phyloP scores from a whole-genome alignment of 2,888 invertebrate genomes.

The Ophion ventricosus region DNA sequence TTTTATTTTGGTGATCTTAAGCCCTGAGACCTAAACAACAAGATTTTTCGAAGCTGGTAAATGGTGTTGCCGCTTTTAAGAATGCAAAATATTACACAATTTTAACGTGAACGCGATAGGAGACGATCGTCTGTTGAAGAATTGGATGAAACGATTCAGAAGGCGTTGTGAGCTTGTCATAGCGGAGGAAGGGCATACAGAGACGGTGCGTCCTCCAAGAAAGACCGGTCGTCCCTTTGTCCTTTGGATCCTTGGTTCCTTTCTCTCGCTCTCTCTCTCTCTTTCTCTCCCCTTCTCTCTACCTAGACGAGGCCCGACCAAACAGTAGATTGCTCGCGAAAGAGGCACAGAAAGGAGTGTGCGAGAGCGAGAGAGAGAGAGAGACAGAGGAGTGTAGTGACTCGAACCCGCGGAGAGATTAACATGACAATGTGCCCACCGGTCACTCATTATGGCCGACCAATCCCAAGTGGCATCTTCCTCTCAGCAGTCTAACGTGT shows the following conservation, averaged over 20 bases:
- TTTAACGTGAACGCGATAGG: neutral
- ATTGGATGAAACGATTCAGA: slow-evolving; percentile 43
- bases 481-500: slow-evolving; percentile 49
- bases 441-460: slow-evolving; percentile 80
- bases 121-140: slow-evolving; percentile 59
- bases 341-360: slow-evolving; percentile 42
- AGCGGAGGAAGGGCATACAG: slow-evolving; percentile 10
- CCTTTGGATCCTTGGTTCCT: slow-evolving; percentile 73
- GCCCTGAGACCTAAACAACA: no score
- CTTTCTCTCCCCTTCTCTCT: slow-evolving; percentile 55
- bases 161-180: slow-evolving; percentile 34
- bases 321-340: slow-evolving; percentile 48
- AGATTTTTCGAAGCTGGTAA: no score
- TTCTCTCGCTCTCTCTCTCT: slow-evolving; percentile 43
- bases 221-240: slow-evolving; percentile 80
- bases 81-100: neutral
- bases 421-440: slow-evolving; percentile 81
- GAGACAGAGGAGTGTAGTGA: slow-evolving; percentile 32
- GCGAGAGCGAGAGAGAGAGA: slow-evolving; percentile 35
- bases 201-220: slow-evolving; percentile 67
- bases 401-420: slow-evolving; percentile 74
- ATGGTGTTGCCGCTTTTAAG: no score
- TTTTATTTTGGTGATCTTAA: no score
- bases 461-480: slow-evolving; percentile 69
- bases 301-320: slow-evolving; percentile 69